These are phyloP conservation scores for Siniperca chuatsi DNA, from an alignment of 2,113 vertebrate species.

Conservation along the genomic window DNA sequence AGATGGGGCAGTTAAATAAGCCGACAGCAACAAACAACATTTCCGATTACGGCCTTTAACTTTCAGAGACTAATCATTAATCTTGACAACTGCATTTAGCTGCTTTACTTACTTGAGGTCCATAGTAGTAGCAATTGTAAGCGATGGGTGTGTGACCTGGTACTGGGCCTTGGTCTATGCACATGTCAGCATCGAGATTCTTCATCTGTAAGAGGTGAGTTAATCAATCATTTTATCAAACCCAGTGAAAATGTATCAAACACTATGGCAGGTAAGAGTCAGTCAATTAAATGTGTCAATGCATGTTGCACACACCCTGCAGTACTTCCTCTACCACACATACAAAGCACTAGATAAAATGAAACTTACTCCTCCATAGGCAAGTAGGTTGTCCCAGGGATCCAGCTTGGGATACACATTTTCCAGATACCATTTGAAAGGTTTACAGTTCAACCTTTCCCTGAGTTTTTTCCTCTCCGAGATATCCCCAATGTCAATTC, in stretches of 20 bases:
- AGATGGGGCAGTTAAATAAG: background rate
- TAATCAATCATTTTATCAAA: background rate
- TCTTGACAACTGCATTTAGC: background rate
- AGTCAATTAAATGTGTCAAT: background rate
- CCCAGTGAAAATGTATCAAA: background rate
- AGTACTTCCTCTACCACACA: fast-evolving
- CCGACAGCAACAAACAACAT: background rate
- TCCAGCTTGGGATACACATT: constrained; percentile 91
- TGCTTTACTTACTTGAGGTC: constrained; percentile 71
- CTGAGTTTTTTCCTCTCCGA: constrained; percentile 90
- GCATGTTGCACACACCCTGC: background rate
- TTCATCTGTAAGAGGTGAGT: constrained; percentile 53
- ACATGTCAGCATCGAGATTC: constrained; percentile 61
- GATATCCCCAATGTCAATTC: constrained; percentile 93
- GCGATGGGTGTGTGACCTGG: constrained; percentile 77
- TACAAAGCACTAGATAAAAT: fast-evolving
- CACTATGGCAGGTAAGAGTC: background rate
- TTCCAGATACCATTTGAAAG: constrained; percentile 96
- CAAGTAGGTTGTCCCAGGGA: constrained; percentile 53
- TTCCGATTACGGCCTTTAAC: background rate
- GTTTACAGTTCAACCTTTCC: constrained; percentile 92
- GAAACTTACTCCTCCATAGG: constrained; percentile 77
- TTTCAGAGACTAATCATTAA: background rate
- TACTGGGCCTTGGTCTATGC: constrained; percentile 78
- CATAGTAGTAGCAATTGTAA: constrained; percentile 59